Conservation (phyloP, 2,113 vertebrate genomes). For the Copsychus sechellarum region DNA sequence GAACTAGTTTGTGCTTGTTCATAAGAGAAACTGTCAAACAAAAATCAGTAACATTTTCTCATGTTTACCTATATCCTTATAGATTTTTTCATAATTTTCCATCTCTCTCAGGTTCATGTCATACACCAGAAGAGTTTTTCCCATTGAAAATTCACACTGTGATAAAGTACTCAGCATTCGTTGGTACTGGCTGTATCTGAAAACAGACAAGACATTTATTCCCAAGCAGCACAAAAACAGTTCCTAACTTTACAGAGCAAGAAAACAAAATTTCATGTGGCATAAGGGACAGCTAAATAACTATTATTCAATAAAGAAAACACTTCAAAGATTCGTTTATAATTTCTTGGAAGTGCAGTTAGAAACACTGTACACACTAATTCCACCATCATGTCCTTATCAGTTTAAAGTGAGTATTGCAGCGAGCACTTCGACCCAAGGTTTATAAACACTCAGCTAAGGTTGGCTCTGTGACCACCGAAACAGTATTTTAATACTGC, state of each 20-base stretch:
- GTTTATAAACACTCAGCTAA: neutral
- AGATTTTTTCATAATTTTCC: slow-evolving; percentile 98
- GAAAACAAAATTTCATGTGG: neutral
- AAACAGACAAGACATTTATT: neutral
- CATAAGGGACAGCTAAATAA: neutral
- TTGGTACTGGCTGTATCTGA: slow-evolving; percentile 92
- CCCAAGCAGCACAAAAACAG: neutral
- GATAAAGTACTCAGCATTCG: slow-evolving; percentile 92
- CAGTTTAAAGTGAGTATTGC: neutral
- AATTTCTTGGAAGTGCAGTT: neutral
- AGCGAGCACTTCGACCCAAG: neutral
- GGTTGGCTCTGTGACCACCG: neutral
- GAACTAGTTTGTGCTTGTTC: neutral
- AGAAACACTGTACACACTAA: neutral
- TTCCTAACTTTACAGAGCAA: neutral
- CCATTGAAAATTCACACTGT: slow-evolving; percentile 98
- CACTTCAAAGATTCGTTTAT: neutral
- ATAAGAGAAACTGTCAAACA: neutral
- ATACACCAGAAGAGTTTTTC: slow-evolving; percentile 94
- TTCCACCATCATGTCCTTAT: neutral
- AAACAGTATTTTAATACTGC: neutral
- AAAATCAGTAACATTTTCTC: neutral
- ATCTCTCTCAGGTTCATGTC: slow-evolving; percentile 98
- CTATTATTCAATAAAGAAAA: neutral
- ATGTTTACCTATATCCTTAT: slow-evolving; percentile 89